Evolutionary conservation across 2,888 invertebrate species (phyloP).

Genomic region (Leucoptera coffeella): DNA sequence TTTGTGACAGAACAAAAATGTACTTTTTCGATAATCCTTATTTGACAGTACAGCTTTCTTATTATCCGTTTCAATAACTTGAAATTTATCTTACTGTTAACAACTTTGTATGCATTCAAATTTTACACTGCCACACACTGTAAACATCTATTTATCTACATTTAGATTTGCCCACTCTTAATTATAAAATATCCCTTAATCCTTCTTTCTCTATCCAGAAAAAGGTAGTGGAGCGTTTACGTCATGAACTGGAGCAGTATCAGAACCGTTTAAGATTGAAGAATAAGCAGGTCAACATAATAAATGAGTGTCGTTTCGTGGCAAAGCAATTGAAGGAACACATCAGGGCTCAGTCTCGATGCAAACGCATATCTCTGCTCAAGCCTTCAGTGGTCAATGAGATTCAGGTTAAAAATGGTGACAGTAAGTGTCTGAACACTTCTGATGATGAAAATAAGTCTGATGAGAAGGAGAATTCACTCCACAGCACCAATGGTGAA

Average conservation of each 20-base stretch:
- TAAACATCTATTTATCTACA: no score
- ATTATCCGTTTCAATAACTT: no score
- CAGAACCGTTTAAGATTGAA: constrained; percentile 37
- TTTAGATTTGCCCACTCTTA: no score
- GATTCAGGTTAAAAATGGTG: constrained; percentile 32
- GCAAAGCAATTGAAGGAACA: constrained; percentile 42
- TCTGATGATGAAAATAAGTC: constrained; percentile 27
- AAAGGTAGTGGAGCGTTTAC: constrained; percentile 47
- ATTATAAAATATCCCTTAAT: no score
- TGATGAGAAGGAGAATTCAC: constrained; percentile 32
- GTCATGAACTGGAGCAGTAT: constrained; percentile 50
- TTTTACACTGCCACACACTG: no score
- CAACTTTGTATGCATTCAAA: no score
- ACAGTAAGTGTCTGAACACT: constrained; percentile 26
- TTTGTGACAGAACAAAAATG: no score
- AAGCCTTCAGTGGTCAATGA: constrained; percentile 42
- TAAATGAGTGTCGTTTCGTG: constrained; percentile 34
- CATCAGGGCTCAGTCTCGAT: constrained; percentile 26
- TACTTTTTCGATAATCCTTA: no score
- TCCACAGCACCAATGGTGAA: constrained; percentile 23
- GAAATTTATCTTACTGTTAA: no score
- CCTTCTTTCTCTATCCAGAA: constrained; percentile 26
- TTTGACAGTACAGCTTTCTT: no score
- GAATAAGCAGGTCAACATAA: constrained; percentile 34
- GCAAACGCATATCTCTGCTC: constrained; percentile 27